phyloP scores from a whole-genome alignment of 2,113 vertebrate genomes.

The Macquaria ambigua region DNA sequence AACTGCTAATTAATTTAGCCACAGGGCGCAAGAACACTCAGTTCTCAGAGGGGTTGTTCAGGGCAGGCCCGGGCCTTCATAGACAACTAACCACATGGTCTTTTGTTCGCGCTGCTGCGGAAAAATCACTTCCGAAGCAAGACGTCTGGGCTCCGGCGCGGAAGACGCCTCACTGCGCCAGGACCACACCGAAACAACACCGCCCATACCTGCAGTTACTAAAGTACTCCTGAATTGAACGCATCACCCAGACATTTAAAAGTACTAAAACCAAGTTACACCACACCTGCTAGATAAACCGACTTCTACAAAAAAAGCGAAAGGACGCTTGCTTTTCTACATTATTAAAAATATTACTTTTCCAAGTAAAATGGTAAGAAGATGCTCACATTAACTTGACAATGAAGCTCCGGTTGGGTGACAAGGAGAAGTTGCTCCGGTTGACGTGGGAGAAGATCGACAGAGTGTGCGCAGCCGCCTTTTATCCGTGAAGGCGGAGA shows the following conservation, averaged over 20 bases:
- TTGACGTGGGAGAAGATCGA: constrained; percentile 48
- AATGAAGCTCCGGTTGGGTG: fast-evolving
- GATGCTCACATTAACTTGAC: background rate
- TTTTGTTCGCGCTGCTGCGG: constrained; percentile 39
- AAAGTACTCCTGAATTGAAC: fast-evolving
- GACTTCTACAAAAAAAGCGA: background rate
- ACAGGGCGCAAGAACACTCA: fast-evolving
- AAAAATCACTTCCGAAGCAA: background rate
- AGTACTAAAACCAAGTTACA: background rate
- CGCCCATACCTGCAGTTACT: background rate
- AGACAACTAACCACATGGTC: constrained; percentile 32
- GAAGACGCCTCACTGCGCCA: background rate
- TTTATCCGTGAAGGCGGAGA: constrained; percentile 57
- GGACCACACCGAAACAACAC: background rate
- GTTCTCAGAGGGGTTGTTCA: fast-evolving
- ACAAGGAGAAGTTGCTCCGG: fast-evolving
- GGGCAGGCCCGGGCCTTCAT: constrained; percentile 36
- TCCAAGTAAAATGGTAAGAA: too few species aligned
- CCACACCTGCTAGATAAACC: fast-evolving
- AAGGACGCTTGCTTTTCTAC: fast-evolving
- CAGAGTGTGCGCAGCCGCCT: fast-evolving
- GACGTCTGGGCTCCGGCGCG: fast-evolving
- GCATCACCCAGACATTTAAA: background rate
- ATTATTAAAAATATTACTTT: fast-evolving
- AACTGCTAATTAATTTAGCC: background rate